Evolutionary conservation across 2,888 invertebrate genomes (phyloP), one percentile per base, ranked within the genome.

Genomic region (Drosophila barbarae): DNA sequence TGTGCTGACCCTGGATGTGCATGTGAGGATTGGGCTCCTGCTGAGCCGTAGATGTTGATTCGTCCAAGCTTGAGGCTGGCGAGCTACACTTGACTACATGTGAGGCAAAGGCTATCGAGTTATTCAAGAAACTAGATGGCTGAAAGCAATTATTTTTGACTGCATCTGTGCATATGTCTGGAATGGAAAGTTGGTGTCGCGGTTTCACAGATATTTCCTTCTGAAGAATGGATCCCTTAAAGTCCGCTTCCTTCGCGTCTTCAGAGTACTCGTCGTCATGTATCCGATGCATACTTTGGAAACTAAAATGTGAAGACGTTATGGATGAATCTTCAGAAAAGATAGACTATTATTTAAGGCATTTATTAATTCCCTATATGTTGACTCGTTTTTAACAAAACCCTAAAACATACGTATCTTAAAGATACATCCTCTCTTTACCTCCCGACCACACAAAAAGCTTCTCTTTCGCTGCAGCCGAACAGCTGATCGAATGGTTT

Each of bases 261-360:
- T 78, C 83, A 3, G 69, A 47, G 52, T 68, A 82, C n/a, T 77
- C 80, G n/a, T 79, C 78, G 18, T 74, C 80, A 26, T 77, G 73
- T 54, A 71, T 69, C 32, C 74, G 83, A 53, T 71, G 53, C 78
- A 78, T 78, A 21, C 34, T 68, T 15, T 26, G n/a, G 2, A 56
- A 23, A 18, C 77, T 77, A 59, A 21, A 68, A 69, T 28, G 13
- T 60, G 18, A 23, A 46, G 9, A n/a, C 36, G 9, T 46, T 36
- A 44, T 3, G 54, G 13, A 46, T 7, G 34, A 15, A 18, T 30
- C 32, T 34, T 44, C 9, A 15, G 8, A 8, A 8, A 13, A 13
- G 8, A 0, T 30, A 8, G 7, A 2, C 3, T 44, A 12, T 12
- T 15, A 42, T 26, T 10, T 15, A 15, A 15, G 1, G 23, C 12